Evolutionary conservation across 2,113 vertebrate species (phyloP).

Genomic region (Cettia cetti): DNA sequence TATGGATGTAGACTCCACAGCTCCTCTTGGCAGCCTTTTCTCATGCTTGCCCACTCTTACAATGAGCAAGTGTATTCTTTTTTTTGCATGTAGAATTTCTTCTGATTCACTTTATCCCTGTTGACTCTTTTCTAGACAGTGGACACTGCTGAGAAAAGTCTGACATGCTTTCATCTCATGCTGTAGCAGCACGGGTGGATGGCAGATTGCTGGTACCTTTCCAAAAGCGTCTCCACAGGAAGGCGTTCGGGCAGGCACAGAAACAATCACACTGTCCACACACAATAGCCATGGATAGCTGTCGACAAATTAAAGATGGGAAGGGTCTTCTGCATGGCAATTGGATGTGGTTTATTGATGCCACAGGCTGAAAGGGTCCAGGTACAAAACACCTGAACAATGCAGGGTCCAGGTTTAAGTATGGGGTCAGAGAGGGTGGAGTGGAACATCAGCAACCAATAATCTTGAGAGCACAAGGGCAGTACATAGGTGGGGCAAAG

Average conservation of each 20-base stretch:
- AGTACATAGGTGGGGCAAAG: neutral
- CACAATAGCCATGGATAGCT: neutral
- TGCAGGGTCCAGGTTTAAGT: neutral
- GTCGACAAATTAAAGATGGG: neutral
- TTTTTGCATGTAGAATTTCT: neutral
- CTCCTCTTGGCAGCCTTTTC: neutral
- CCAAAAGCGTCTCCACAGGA: neutral
- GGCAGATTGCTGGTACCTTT: neutral
- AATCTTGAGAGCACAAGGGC: neutral
- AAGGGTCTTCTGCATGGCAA: neutral
- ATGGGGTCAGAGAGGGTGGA: neutral
- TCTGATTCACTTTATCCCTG: neutral
- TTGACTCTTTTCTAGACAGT: neutral
- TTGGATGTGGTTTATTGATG: neutral
- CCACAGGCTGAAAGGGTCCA: neutral
- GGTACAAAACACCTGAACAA: neutral
- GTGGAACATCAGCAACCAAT: neutral
- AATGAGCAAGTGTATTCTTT: neutral
- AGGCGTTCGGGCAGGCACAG: neutral
- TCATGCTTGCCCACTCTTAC: neutral
- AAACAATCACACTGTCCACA: neutral
- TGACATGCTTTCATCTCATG: neutral
- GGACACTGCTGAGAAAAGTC: neutral
- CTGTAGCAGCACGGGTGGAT: neutral
- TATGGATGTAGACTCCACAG: neutral